Conservation (phyloP, 2,888 invertebrate genomes). For the Stegana nigrithorax region DNA sequence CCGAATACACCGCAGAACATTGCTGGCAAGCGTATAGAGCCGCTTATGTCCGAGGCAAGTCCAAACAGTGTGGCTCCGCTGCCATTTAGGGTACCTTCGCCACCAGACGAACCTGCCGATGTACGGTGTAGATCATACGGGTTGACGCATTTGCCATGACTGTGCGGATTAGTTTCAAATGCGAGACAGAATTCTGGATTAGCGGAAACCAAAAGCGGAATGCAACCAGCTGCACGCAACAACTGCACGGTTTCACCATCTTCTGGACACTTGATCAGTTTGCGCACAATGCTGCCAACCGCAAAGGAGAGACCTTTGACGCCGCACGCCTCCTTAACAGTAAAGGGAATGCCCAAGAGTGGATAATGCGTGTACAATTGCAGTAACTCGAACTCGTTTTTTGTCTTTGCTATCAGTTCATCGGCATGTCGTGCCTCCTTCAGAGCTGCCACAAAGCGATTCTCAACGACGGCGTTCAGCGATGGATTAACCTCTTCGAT, state of each 20-base stretch:
- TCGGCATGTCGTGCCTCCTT: conserved; percentile 76
- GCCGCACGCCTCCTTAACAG: conserved; percentile 83
- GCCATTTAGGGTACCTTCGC: conserved; percentile 80
- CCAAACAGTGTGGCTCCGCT: conserved; percentile 82
- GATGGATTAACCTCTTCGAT: conserved; percentile 76
- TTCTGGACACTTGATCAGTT: conserved; percentile 70
- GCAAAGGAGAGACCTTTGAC: conserved; percentile 80
- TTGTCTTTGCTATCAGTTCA: conserved; percentile 55
- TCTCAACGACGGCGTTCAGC: conserved; percentile 80
- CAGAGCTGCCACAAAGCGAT: conserved; percentile 75
- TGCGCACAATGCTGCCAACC: conserved; percentile 74
- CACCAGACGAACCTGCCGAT: conserved; percentile 92
- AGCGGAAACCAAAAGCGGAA: conserved; percentile 85
- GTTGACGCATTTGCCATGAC: conserved; percentile 84
- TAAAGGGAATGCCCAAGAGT: conserved; percentile 84
- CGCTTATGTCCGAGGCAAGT: conserved; percentile 86
- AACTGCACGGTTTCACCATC: conserved; percentile 79
- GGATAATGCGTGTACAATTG: conserved; percentile 71
- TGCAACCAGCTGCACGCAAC: conserved; percentile 80
- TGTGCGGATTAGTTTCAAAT: conserved; percentile 85
- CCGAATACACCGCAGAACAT: conserved; percentile 89
- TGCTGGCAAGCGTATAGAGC: conserved; percentile 87
- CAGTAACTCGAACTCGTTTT: conserved; percentile 47
- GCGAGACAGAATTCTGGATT: conserved; percentile 91
- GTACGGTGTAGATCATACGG: conserved; percentile 82